A percentile compares a stretch with the other conserved stretches of the same genome.
Evolutionary conservation across 2,113 vertebrate genomes (phyloP).

Genomic region (Prolemur simus): DNA sequence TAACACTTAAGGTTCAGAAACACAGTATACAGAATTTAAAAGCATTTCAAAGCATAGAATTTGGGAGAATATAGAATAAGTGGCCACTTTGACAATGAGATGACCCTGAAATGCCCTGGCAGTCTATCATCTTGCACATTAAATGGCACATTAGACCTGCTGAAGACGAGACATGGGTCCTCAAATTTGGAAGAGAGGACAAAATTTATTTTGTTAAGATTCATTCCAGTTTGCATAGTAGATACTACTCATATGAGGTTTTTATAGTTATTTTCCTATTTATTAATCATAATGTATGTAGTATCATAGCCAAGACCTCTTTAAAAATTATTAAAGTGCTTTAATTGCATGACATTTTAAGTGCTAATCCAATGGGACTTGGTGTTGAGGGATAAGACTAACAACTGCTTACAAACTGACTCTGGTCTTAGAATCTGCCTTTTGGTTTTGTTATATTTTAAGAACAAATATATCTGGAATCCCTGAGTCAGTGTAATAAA

Average conservation of each 20-base stretch:
- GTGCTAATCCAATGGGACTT: slow-evolving; percentile 60
- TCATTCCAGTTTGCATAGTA: not conserved
- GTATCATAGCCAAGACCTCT: not conserved
- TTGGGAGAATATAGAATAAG: not conserved
- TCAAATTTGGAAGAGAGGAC: not conserved
- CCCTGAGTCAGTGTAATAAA: not conserved
- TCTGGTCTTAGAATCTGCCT: not conserved
- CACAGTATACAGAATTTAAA: not conserved
- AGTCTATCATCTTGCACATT: not conserved
- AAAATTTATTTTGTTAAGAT: not conserved
- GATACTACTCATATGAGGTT: not conserved
- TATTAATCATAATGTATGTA: slow-evolving; percentile 25
- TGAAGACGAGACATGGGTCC: not conserved
- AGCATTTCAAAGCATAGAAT: not conserved
- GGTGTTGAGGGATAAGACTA: slow-evolving; percentile 52
- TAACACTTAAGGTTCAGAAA: slow-evolving; percentile 11
- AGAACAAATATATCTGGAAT: slow-evolving; percentile 28
- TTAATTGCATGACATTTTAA: slow-evolving; percentile 68
- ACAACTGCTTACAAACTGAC: not conserved
- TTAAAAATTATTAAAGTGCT: slow-evolving; percentile 59
- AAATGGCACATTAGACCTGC: not conserved
- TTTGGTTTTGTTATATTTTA: slow-evolving; percentile 29
- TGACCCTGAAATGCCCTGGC: not conserved
- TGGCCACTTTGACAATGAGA: not conserved
- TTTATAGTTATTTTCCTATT: not conserved